Percentiles rank a stretch among this genome's conserved stretches.
phyloP scores from a whole-genome alignment of 2,113 vertebrate genomes.

The Mungos mungo region DNA sequence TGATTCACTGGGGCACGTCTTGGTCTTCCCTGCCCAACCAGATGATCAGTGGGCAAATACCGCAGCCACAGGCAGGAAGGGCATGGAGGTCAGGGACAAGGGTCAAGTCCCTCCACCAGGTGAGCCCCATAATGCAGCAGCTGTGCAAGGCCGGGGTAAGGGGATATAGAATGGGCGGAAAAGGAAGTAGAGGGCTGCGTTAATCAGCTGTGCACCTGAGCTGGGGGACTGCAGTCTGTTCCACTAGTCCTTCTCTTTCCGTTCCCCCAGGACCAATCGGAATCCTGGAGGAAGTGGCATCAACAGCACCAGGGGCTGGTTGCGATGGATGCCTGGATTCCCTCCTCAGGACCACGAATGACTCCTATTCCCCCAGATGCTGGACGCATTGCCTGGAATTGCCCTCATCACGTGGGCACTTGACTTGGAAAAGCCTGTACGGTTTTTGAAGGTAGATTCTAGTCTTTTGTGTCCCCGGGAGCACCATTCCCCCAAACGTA shows the following conservation, averaged over 20 bases:
- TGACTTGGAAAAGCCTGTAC: not conserved
- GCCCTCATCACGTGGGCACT: not conserved
- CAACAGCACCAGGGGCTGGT: not conserved
- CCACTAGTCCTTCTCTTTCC: not conserved
- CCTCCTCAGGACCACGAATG: not conserved
- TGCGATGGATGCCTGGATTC: not conserved
- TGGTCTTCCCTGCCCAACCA: not conserved
- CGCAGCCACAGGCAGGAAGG: not conserved
- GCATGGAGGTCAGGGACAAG: not conserved
- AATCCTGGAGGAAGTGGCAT: not conserved
- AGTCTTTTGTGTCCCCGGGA: not conserved
- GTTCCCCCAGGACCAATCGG: not conserved
- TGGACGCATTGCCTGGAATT: not conserved
- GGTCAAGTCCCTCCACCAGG: not conserved
- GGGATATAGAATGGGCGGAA: not conserved
- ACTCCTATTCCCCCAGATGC: no score
- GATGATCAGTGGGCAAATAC: not conserved
- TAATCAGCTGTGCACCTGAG: not conserved
- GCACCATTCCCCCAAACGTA: not conserved
- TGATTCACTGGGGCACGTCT: not conserved
- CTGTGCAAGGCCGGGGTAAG: no score
- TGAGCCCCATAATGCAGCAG: not conserved
- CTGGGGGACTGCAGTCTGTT: not conserved
- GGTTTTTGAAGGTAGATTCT: not conserved
- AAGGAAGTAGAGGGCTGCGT: not conserved